A percentile compares a stretch with the other conserved stretches of the same genome.
These are phyloP conservation scores for Brachyistius frenatus DNA, from an alignment of 2,113 vertebrate genomes.

Conservation along the genomic window DNA sequence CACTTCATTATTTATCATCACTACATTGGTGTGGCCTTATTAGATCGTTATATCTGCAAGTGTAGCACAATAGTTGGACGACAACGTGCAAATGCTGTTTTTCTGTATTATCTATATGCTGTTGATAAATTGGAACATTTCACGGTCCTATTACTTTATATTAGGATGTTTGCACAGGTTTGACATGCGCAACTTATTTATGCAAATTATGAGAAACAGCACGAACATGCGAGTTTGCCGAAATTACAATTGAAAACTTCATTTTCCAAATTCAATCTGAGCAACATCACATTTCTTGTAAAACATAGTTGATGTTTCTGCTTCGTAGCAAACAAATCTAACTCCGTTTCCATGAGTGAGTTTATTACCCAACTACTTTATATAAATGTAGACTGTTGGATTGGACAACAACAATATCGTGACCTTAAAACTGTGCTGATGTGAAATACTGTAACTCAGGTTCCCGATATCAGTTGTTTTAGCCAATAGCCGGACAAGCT, in stretches of 20 bases:
- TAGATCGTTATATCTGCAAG: background rate
- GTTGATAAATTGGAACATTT: slow-evolving; percentile 6
- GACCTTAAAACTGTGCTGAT: background rate
- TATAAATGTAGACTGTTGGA: background rate
- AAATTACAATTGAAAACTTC: background rate
- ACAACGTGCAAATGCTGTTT: slow-evolving; percentile 11
- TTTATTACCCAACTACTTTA: no score
- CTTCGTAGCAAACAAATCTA: no score
- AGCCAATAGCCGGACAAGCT: background rate
- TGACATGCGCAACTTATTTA: background rate
- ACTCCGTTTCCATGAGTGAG: background rate
- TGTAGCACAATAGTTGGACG: background rate
- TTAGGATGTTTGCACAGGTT: background rate
- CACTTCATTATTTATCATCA: background rate
- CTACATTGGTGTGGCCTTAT: background rate
- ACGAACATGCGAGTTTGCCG: background rate
- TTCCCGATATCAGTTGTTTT: background rate
- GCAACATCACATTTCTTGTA: background rate
- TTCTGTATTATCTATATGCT: background rate
- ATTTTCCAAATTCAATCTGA: background rate
- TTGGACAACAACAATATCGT: background rate
- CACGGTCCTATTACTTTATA: background rate
- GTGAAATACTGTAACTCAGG: background rate
- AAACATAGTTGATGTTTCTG: no score
- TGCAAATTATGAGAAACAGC: background rate